A percentile compares a stretch with the other conserved stretches of the same genome.
These are phyloP conservation scores for Lordiphosa fenestrarum DNA, from an alignment of 2,888 invertebrate genomes.

Conservation along the genomic window DNA sequence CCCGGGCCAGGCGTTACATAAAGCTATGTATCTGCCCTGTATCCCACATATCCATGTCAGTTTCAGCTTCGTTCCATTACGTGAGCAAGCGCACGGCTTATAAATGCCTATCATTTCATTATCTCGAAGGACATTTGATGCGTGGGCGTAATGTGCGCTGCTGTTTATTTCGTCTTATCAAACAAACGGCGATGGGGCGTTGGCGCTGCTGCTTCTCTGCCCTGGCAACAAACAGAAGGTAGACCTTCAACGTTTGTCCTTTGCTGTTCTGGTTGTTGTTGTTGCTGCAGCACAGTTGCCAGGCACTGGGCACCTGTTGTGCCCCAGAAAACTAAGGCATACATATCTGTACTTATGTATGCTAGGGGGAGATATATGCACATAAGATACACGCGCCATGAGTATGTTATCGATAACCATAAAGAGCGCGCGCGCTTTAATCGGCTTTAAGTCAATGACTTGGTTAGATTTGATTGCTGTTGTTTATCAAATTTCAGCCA, in stretches of 20 bases:
- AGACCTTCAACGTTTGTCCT: constrained; percentile 69
- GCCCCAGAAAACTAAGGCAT: constrained; percentile 16
- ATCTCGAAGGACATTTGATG: constrained; percentile 56
- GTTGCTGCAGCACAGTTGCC: constrained; percentile 58
- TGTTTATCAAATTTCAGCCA: constrained; percentile 50
- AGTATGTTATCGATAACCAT: constrained; percentile 16
- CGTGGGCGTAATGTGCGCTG: constrained; percentile 25
- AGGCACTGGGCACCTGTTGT: constrained; percentile 75
- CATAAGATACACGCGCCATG: too few species aligned
- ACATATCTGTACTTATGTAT: neutral
- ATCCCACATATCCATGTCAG: constrained; percentile 18
- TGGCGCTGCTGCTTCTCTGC: constrained; percentile 22
- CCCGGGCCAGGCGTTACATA: constrained; percentile 52
- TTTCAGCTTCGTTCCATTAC: constrained; percentile 30
- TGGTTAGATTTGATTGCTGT: constrained; percentile 1
- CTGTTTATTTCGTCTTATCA: constrained; percentile 42
- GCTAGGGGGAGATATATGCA: neutral
- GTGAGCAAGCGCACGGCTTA: constrained; percentile 21
- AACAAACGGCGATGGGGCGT: constrained; percentile 24
- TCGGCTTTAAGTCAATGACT: constrained; percentile 48
- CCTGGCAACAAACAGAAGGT: constrained; percentile 41
- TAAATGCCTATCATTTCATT: constrained; percentile 46
- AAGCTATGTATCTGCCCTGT: constrained; percentile 20
- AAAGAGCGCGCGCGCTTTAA: constrained; percentile 1
- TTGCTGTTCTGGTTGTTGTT: constrained; percentile 16